Percentiles rank a stretch among this genome's conserved stretches.
These are phyloP conservation scores for Tupaia chinensis DNA, from an alignment of 2,113 vertebrate species.

Conservation along the genomic window DNA sequence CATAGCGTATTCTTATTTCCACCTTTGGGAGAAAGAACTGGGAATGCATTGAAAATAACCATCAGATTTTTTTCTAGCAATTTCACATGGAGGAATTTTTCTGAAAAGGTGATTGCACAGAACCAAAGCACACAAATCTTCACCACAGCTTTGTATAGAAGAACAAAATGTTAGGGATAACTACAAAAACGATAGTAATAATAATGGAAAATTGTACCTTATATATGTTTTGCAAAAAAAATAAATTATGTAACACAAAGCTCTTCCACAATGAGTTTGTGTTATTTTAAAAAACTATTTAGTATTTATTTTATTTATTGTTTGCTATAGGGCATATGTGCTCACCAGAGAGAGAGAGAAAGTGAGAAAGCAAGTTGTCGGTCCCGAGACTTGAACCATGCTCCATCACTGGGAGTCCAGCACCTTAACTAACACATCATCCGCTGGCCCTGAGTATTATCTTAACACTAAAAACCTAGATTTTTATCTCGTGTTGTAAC, in stretches of 20 bases:
- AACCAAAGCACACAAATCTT: not conserved
- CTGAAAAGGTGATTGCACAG: not conserved
- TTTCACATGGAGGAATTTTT: not conserved
- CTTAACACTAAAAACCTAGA: too few relatives aligned
- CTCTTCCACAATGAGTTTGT: not conserved
- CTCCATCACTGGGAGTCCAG: too few relatives aligned
- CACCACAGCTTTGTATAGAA: not conserved
- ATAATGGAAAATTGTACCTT: not conserved
- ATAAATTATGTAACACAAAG: not conserved
- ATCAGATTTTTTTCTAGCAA: not conserved
- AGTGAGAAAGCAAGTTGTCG: too few relatives aligned
- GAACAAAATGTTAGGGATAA: slow-evolving; percentile 3
- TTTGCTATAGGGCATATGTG: too few relatives aligned
- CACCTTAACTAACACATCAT: too few relatives aligned
- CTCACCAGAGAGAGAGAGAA: too few relatives aligned
- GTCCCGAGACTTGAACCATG: too few relatives aligned
- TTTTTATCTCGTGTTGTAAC: not conserved
- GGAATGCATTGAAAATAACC: not conserved
- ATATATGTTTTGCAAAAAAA: not conserved
- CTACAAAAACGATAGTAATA: not conserved
- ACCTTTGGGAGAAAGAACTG: not conserved
- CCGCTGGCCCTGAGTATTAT: too few relatives aligned
- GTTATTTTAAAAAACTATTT: not conserved
- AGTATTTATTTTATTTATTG: too few relatives aligned
- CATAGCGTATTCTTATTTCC: not conserved